Evolutionary conservation across 1,140 invertebrate species (phyloP).

Genomic region (Solenopsis invicta): DNA sequence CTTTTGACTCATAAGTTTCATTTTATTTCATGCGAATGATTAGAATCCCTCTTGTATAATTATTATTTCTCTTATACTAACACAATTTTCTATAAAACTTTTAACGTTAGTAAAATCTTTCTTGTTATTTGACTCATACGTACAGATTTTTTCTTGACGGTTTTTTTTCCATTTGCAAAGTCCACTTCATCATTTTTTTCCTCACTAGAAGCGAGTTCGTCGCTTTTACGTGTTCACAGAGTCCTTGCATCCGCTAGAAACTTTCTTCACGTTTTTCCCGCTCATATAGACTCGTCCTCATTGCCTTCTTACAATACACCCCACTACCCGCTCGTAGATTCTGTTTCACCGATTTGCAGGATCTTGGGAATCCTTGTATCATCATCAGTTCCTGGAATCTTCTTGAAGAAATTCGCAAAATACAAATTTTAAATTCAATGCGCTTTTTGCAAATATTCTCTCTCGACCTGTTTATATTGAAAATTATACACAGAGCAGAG

Average conservation of each 20-base stretch:
- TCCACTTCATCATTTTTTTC: slow-evolving; percentile 23
- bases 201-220: slow-evolving; percentile 19
- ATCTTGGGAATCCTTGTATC: slow-evolving; percentile 3
- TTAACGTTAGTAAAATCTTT: background rate
- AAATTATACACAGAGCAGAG: slow-evolving; percentile 48
- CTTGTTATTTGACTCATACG: slow-evolving; percentile 4
- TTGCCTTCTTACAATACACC: slow-evolving; percentile 38
- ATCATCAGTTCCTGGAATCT: background rate
- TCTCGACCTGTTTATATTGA: slow-evolving; percentile 51
- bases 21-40: background rate
- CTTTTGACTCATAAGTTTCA: background rate
- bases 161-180: slow-evolving; percentile 4
- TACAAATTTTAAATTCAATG: slow-evolving; percentile 42
- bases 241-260: slow-evolving; percentile 4
- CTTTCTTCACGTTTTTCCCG: slow-evolving; percentile 33
- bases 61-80: slow-evolving; percentile 10
- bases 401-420: background rate
- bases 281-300: slow-evolving; percentile 51
- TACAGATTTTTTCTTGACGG: background rate
- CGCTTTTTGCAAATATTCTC: slow-evolving; percentile 28
- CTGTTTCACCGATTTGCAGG: slow-evolving; percentile 29
- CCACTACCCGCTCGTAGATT: slow-evolving; percentile 33
- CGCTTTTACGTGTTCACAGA: background rate
- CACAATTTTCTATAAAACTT: background rate
- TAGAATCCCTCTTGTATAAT: background rate